Evolutionary conservation across 2,113 vertebrate genomes (phyloP).

Genomic region (Lagopus leucura): DNA sequence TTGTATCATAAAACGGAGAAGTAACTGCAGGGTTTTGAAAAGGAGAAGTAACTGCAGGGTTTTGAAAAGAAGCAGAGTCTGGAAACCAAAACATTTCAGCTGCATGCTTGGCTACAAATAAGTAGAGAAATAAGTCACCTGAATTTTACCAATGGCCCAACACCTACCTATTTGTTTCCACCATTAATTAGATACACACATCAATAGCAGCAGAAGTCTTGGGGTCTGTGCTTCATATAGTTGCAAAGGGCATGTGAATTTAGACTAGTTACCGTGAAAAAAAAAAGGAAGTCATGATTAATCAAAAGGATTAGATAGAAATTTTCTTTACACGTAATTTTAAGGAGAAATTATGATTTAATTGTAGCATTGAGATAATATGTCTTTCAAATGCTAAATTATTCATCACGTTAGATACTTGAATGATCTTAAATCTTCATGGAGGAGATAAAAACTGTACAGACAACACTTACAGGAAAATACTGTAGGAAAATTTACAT

Average conservation of each 20-base stretch:
- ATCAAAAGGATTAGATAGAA: slow-evolving; percentile 46
- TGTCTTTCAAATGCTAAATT: slow-evolving; percentile 65
- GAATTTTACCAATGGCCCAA: not conserved
- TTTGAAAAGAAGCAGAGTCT: slow-evolving; percentile 22
- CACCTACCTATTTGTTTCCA: not conserved
- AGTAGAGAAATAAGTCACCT: not conserved
- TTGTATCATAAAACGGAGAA: slow-evolving; percentile 9
- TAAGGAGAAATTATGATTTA: slow-evolving; percentile 41
- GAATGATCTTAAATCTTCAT: slow-evolving; percentile 48
- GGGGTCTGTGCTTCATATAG: not conserved
- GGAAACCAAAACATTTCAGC: not conserved
- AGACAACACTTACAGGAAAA: slow-evolving; percentile 15
- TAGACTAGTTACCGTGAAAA: slow-evolving; percentile 8
- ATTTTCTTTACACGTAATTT: slow-evolving; percentile 35
- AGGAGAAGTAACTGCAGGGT: not conserved
- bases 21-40: not conserved
- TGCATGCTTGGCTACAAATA: not conserved
- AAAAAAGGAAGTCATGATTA: slow-evolving; percentile 28
- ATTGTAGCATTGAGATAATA: slow-evolving; percentile 57
- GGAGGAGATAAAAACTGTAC: slow-evolving; percentile 31
- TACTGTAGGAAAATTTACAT: slow-evolving; percentile 5
- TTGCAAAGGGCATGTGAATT: slow-evolving; percentile 33
- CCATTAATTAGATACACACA: not conserved
- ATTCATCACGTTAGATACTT: slow-evolving; percentile 31
- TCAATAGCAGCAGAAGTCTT: not conserved